Evolutionary conservation across 2,888 invertebrate species (phyloP), one percentile per base, ranked within the genome.

Genomic region (Acanthosepion lycidas): DNA sequence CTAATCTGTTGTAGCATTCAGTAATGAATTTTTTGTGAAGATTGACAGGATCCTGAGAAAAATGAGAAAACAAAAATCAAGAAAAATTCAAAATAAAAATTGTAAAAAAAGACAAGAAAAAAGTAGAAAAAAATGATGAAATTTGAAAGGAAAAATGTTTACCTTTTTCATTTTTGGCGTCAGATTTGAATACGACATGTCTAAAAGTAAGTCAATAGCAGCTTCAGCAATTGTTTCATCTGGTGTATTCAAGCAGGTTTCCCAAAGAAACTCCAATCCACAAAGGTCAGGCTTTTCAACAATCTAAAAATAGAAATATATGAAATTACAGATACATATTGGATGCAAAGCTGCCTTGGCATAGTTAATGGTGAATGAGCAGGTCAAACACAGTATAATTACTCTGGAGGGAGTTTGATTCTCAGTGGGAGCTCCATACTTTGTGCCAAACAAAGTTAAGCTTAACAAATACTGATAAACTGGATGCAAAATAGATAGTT

Each of bases 201-300:
- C 96, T 91, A 98, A 96, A 64, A 98, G 96, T 78, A 97, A 96
- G 59, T 97, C 96, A 95, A 97, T 97, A 53, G 97, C 97, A 91
- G 96, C 96, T 94, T 97, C 97, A 26, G 97, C 97, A 78, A 98
- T 97, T 23, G 96, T 96, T 94, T 97, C 97, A 94, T 97, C 97
- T n/a, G 96, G 96, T 9, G 97, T 97, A 95, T 97, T 97, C n/a
- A 98, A 97, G 95, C 97, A 97, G 28, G 98, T 96, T 95, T 97
- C 97, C 98, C 98, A 98, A 53, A 98, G 96, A 95, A 97, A 98
- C 95, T 98, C 97, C 94, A 97, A 95, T 15, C 98, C 98, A 94
- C 97, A 95, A 51, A 97, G 96, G 51, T 98, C 97, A 48, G 97
- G 95, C 95, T 97, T 97, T 95, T 98, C 98, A 53, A 98, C 97